phyloP scores from a whole-genome alignment of 2,797 vertebrate genomes.

The Helicolenus hilgendorfi region DNA sequence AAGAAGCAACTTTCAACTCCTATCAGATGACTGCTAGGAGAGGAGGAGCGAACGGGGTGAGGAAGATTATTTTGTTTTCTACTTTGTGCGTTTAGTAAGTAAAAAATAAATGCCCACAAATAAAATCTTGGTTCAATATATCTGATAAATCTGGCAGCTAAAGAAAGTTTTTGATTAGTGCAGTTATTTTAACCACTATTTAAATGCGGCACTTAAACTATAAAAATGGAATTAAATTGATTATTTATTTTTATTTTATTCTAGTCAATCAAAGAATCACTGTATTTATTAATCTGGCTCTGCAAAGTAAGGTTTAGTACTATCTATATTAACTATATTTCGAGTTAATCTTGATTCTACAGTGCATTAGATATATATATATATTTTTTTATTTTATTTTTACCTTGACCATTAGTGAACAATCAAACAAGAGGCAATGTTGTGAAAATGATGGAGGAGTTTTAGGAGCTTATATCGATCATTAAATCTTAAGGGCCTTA shows the following conservation, averaged over 20 bases:
- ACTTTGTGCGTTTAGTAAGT: not conserved
- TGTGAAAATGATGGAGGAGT: not conserved
- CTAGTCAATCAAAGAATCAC: not conserved
- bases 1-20: conserved; percentile 82
- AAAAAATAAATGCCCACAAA: not conserved
- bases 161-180: no score
- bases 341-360: no score
- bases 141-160: no score
- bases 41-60: not conserved
- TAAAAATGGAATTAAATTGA: not conserved
- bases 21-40: conserved; percentile 82
- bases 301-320: not conserved
- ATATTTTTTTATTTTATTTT: not conserved
- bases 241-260: not conserved
- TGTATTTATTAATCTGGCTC: not conserved
- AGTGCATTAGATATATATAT: not conserved
- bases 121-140: not conserved
- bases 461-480: not conserved
- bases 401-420: not conserved
- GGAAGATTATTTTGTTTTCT: not conserved
- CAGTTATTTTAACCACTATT: not conserved
- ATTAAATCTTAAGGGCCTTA: not conserved
- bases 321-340: no score
- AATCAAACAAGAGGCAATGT: not conserved
- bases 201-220: not conserved